Base-by-base conservation (phyloP, 2,113 vertebrate genomes). In the Picathartes gymnocephalus region DNA sequence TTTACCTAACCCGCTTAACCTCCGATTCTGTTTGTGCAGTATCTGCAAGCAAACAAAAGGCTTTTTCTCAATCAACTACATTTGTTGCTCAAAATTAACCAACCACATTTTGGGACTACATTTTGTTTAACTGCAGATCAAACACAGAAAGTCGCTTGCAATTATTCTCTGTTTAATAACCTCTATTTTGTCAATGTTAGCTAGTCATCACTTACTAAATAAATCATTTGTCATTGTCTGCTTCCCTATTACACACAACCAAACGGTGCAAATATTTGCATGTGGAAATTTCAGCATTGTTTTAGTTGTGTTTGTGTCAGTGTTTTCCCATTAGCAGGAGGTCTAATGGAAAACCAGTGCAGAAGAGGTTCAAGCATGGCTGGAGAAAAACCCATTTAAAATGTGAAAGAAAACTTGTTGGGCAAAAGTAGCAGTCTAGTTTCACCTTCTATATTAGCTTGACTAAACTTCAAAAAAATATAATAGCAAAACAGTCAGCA, bases 201-300 rank as follows among this genome's bases (percentile, higher is more conserved):
- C 69, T 73, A 80, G 56, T 74, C 85, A 81, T 56, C 88, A 64
- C 20, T 86, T 91, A 51, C 58, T 91, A 77, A 93, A 95, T 73
- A 62, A 76, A 91, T 86, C 64, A 81, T 64, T 13, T 40, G 47
- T 35, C 58, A 87, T 61, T 92, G 50, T 73, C 81, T 90, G 64
- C 71, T 89, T 85, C 73, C 50, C 18, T 72, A 9, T 76, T 92
- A 50, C 10, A 12, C 51, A 65, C 53, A 91, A 78, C 39, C 7
- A 61, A 77, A 92, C 82, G 37, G 39, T 81, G 42, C 68, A 92
- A 96, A 96, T 95, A 87, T 93, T 85, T 95, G 47, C 33, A 74
- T 54, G 39, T 44, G 31, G 47, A 91, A 92, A 87, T 95, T 73
- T 85, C 54, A 89, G 54, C 64, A 76, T 61, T 77, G 31, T 70